Evolutionary conservation across 2,113 vertebrate genomes (phyloP).

Genomic region (Antigone vipio): DNA sequence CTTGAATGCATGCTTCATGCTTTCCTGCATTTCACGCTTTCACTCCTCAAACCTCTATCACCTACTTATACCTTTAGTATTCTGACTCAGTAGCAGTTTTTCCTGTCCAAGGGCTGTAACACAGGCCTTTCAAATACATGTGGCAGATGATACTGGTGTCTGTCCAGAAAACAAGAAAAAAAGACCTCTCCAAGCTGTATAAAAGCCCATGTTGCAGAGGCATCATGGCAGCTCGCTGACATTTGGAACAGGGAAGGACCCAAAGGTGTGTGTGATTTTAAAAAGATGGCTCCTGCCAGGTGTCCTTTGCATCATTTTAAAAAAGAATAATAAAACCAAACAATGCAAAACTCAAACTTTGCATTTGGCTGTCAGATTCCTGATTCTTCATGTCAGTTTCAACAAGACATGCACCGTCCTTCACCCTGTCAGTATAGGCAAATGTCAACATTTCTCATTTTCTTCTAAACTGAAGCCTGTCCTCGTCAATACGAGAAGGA

Average conservation of each 20-base stretch:
- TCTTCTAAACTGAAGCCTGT: background rate
- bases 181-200: background rate
- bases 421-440: background rate
- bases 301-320: background rate
- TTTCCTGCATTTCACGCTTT: background rate
- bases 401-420: background rate
- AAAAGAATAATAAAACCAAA: background rate
- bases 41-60: background rate
- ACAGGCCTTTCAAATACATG: background rate
- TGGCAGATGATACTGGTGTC: background rate
- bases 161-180: background rate
- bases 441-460: background rate
- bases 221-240: background rate
- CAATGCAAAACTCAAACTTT: background rate
- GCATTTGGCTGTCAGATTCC: background rate
- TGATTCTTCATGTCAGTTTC: background rate
- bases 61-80: background rate
- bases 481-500: background rate
- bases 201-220: background rate
- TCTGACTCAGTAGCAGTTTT: background rate
- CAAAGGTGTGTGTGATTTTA: background rate
- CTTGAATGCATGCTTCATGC: background rate
- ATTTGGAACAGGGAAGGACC: background rate
- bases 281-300: background rate
- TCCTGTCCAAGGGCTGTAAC: background rate